phyloP scores from a whole-genome alignment of 2,113 vertebrate genomes.

The Erythrocebus patas region DNA sequence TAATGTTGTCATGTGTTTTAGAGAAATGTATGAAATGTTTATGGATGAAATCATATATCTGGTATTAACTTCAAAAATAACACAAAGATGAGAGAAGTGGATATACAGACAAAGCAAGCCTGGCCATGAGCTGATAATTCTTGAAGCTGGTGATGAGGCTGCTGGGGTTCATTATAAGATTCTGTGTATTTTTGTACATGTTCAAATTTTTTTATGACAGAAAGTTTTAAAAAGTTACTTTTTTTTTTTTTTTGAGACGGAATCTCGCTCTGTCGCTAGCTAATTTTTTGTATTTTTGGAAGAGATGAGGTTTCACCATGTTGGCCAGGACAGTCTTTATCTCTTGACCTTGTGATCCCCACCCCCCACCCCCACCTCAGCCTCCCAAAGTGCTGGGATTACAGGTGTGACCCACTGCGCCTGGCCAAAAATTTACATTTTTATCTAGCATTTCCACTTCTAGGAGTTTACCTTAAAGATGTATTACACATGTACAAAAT shows the following conservation, averaged over 20 bases:
- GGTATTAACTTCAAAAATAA: background rate
- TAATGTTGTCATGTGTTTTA: background rate
- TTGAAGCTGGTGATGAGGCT: background rate
- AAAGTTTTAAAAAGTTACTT: background rate
- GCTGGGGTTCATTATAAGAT: background rate
- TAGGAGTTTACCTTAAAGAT: slow-evolving; percentile 24
- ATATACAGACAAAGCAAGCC: background rate
- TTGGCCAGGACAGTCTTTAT: no score
- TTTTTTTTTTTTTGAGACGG: no score
- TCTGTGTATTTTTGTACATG: background rate
- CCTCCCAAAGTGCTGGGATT: no score
- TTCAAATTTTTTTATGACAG: background rate
- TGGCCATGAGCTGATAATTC: background rate
- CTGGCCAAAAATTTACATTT: background rate
- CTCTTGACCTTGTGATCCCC: no score
- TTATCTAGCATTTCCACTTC: background rate
- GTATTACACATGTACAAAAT: background rate
- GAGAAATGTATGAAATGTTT: background rate
- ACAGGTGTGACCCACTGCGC: no score
- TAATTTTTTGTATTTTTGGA: no score
- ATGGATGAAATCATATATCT: background rate
- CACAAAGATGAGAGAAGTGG: background rate
- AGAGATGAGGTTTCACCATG: no score
- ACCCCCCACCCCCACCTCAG: no score
- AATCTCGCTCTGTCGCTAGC: no score